Evolutionary conservation across 2,888 invertebrate genomes (phyloP).

Genomic region (Epinotia bilunana): DNA sequence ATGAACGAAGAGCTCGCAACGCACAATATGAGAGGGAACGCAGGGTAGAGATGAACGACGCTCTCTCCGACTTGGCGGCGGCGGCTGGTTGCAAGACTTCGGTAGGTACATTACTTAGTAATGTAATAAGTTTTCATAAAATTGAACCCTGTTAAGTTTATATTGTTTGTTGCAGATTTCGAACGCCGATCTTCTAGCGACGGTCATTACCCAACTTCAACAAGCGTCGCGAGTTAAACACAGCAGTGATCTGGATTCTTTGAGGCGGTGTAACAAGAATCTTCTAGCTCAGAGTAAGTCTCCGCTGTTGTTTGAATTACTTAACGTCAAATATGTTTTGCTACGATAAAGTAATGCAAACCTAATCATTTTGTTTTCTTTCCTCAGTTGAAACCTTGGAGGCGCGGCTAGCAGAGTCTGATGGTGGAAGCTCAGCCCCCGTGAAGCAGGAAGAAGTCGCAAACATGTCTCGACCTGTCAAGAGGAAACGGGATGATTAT

Average conservation of each 20-base stretch:
- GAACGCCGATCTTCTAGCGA: slow-evolving; percentile 2
- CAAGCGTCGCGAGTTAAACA: background rate
- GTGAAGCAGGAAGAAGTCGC: background rate
- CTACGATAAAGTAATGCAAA: background rate
- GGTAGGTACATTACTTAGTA: background rate
- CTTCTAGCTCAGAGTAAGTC: slow-evolving; percentile 9
- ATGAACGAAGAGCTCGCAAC: slow-evolving; percentile 10
- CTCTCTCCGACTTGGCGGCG: background rate
- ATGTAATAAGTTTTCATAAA: background rate
- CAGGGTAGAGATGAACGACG: background rate
- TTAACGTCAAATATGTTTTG: background rate
- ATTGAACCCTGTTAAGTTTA: background rate
- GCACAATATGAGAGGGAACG: slow-evolving; percentile 12
- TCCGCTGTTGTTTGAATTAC: background rate
- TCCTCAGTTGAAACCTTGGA: slow-evolving; percentile 3
- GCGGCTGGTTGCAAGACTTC: background rate
- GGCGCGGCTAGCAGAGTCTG: background rate
- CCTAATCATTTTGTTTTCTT: background rate
- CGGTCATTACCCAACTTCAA: background rate
- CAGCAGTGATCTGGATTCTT: background rate
- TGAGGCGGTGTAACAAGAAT: slow-evolving; percentile 2
- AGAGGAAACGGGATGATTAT: background rate
- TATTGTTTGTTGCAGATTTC: background rate
- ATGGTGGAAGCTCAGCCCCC: background rate
- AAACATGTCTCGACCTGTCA: background rate